phyloP scores from a whole-genome alignment of 2,797 vertebrate species.

The Chanos chanos region DNA sequence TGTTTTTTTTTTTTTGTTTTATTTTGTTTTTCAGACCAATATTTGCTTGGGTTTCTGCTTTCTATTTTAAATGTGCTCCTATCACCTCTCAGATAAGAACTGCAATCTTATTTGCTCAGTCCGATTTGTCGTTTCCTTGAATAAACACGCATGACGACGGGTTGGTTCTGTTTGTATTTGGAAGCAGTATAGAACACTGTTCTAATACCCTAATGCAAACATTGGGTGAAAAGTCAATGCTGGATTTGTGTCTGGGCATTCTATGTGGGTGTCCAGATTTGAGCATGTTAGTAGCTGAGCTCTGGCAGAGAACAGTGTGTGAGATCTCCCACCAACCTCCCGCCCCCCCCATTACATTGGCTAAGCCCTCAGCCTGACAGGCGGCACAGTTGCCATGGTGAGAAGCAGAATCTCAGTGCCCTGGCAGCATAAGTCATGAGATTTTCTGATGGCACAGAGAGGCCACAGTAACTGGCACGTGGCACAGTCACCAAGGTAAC shows the following conservation, averaged over 20 bases:
- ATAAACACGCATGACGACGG: conserved; percentile 35
- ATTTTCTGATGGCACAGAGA: conserved; percentile 9
- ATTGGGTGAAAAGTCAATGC: conserved; percentile 19
- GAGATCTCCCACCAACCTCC: too few species aligned
- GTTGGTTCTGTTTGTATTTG: conserved; percentile 32
- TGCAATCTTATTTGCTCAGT: conserved; percentile 46
- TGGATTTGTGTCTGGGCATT: conserved; percentile 32
- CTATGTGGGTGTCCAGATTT: conserved; percentile 17
- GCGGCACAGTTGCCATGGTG: conserved; percentile 49
- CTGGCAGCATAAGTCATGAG: conserved; percentile 43
- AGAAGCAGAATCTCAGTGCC: conserved; percentile 28
- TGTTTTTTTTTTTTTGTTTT: too few species aligned
- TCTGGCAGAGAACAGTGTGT: conserved; percentile 25
- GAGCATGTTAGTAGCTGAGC: conserved; percentile 27
- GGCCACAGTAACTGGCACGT: conserved; percentile 20
- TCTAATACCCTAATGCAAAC: conserved; percentile 36
- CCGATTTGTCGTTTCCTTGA: conserved; percentile 36
- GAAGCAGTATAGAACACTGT: conserved; percentile 28
- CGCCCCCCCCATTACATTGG: conserved; percentile 40
- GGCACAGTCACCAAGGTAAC: conserved; percentile 29
- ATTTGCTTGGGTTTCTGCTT: conserved; percentile 31
- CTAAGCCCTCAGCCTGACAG: conserved; percentile 45
- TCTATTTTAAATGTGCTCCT: conserved; percentile 21
- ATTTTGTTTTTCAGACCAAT: conserved; percentile 44
- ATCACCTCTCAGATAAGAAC: conserved; percentile 27